These are phyloP conservation scores for Thaleichthys pacificus DNA, from an alignment of 2,797 vertebrate genomes.

Conservation along the genomic window DNA sequence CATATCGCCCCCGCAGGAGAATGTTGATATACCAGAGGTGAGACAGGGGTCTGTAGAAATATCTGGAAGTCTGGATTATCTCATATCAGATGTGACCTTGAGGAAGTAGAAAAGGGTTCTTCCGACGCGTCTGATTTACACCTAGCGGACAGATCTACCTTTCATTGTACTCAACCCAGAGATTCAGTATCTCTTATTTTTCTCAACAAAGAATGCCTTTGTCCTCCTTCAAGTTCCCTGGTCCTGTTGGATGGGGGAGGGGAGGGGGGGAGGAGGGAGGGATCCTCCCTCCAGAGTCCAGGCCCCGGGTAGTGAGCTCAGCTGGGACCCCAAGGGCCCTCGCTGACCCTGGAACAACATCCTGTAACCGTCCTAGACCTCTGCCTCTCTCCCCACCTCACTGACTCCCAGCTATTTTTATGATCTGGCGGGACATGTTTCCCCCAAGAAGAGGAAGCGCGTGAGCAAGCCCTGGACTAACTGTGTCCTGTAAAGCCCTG, in stretches of 20 bases:
- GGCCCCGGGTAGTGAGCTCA: conserved; percentile 43
- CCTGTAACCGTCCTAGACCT: conserved; percentile 59
- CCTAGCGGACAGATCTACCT: background rate
- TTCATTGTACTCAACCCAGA: background rate
- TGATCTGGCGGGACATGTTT: conserved; percentile 59
- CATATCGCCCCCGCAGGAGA: conserved; percentile 50
- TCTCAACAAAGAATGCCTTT: background rate
- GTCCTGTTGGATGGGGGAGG: background rate
- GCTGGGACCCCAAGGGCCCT: conserved; percentile 34
- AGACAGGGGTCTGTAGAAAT: conserved; percentile 27
- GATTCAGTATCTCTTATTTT: background rate
- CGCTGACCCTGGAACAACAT: conserved; percentile 65
- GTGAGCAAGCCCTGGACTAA: conserved; percentile 46
- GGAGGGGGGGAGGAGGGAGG: background rate
- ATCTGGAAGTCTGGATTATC: conserved; percentile 17
- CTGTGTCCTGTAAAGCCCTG: conserved; percentile 33
- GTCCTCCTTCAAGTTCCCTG: background rate
- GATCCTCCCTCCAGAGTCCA: conserved; percentile 25
- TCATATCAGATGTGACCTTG: conserved; percentile 1
- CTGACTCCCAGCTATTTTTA: conserved; percentile 75
- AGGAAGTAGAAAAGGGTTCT: no score
- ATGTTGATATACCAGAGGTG: conserved; percentile 34
- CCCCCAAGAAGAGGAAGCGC: conserved; percentile 53
- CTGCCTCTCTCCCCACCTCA: conserved; percentile 62
- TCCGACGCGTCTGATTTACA: background rate